Evolutionary conservation across 92 coral and sea anemone genomes (phyloP).

Genomic region (Zoanthus gigantus): DNA sequence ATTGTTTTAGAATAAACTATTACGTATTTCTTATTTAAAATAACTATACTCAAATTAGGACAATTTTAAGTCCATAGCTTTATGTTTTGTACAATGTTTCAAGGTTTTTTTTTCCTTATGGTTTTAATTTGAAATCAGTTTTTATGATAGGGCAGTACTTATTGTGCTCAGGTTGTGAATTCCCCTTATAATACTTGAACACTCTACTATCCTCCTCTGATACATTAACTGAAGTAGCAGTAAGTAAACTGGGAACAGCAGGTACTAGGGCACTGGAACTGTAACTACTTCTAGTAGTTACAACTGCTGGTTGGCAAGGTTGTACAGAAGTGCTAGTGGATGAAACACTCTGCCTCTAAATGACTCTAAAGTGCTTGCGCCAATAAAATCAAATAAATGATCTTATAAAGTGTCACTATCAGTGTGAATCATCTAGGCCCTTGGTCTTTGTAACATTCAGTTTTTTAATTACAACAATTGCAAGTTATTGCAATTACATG

Average conservation of each 20-base stretch:
- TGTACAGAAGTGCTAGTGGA: slow-evolving; percentile 47
- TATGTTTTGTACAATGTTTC: not conserved
- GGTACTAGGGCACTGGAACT: slow-evolving; percentile 34
- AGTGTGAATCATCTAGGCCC: not conserved
- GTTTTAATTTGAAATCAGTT: slow-evolving; percentile 9
- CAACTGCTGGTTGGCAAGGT: slow-evolving; percentile 55
- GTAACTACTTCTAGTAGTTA: slow-evolving; percentile 49
- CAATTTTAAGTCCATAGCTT: slow-evolving; percentile 4
- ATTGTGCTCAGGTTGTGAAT: slow-evolving; percentile 39
- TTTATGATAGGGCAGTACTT: slow-evolving; percentile 3
- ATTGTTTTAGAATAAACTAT: not conserved
- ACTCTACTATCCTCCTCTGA: slow-evolving; percentile 61
- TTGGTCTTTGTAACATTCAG: not conserved
- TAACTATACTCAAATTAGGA: not conserved
- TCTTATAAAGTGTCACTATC: slow-evolving; percentile 27
- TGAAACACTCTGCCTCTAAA: slow-evolving; percentile 9
- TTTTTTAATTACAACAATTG: not conserved
- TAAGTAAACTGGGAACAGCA: slow-evolving; percentile 37
- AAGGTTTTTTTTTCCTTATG: not conserved
- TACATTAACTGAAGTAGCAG: slow-evolving; percentile 37
- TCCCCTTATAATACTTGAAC: slow-evolving; percentile 49
- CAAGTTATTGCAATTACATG: too few relatives aligned
- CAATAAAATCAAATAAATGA: slow-evolving; percentile 39
- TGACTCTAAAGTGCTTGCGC: slow-evolving; percentile 51
- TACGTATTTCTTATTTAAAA: not conserved